Evolutionary conservation across 2,888 invertebrate genomes (phyloP), one percentile per base, ranked within the genome.

Genomic region (Spicauda simplicius): DNA sequence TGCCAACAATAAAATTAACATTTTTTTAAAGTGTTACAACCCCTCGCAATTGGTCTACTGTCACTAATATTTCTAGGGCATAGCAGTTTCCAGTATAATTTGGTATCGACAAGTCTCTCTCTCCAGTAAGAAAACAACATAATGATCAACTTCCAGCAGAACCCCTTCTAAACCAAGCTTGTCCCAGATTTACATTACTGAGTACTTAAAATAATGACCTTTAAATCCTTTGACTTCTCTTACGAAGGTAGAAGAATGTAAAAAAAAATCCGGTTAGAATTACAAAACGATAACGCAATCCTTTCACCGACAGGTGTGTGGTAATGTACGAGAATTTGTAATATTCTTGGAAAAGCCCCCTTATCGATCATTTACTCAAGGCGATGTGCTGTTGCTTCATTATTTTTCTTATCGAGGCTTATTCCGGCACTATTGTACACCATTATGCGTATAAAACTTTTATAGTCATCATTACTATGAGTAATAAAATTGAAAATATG

Each of bases 351-450:
- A 33, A 33, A 16, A 59, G 2, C n/a, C 20, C 16, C 33, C 50
- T 60, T 60, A 60, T 60, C 50, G 33, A 60, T 20, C 60, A 25
- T 60, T 60, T 30, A 60, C 60, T 52, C 8, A 11, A 20, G 6
- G 18, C 2, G 1, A 45, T 52, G 10, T 60, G 50, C 30, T 30
- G 33, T 50, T 50, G 45, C 25, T 59, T 59, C 58, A 60, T 30
- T 25, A 18, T 60, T 50, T 60, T 60, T 50, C 50, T 60, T 60
- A 60, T 60, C 60, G 19, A 30, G n/a, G 12, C 30, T 52, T 18
- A 52, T 30, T 50, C 30, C 10, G 10, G 1, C 18, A 30, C 50
- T 50, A 33, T 50, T 50, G 30, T 33, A 50, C n/a, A 25, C 30
- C 50, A 60, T 33, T 52, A 60, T 5, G 5, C 25, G 25, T 25